Conservation (phyloP, 2,888 invertebrate species). For the Exephanes ischioxanthus region DNA sequence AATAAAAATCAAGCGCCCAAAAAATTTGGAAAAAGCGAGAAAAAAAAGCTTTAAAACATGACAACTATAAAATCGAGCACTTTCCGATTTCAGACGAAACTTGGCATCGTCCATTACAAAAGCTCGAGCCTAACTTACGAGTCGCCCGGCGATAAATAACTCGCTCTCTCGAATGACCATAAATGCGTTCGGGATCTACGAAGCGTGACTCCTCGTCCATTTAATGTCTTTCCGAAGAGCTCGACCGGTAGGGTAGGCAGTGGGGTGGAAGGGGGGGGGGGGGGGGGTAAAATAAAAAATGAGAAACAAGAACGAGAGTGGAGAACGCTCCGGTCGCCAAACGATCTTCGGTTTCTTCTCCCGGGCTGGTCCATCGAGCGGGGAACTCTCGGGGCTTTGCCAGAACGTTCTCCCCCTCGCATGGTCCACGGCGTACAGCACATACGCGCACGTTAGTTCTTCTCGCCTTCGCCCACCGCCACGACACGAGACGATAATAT, state of each 20-base stretch:
- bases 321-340: conserved; percentile 48
- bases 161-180: conserved; percentile 77
- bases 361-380: conserved; percentile 61
- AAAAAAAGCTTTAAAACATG: no score
- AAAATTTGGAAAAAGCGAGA: no score
- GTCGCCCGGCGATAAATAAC: conserved; percentile 78
- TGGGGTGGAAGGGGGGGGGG: conserved; percentile 75
- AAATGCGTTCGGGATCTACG: conserved; percentile 82
- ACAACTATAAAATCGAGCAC: conserved; percentile 16
- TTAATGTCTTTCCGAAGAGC: conserved; percentile 78
- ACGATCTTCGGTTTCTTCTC: conserved; percentile 60
- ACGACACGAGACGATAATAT: conserved; percentile 67
- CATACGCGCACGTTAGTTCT: conserved; percentile 39
- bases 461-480: conserved; percentile 53
- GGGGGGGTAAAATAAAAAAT: conserved; percentile 74
- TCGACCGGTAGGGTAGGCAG: conserved; percentile 55
- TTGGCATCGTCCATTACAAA: conserved; percentile 27
- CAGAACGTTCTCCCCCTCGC: conserved; percentile 37
- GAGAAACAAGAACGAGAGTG: conserved; percentile 69
- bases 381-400: conserved; percentile 22
- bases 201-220: conserved; percentile 78
- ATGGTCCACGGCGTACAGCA: conserved; percentile 21
- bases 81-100: conserved; percentile 33
- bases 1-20: no score
- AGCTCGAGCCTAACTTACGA: conserved; percentile 48